Base-by-base conservation (phyloP, 35 echinoderm and acorn worm species). In the Apostichopus parvimensis region DNA sequence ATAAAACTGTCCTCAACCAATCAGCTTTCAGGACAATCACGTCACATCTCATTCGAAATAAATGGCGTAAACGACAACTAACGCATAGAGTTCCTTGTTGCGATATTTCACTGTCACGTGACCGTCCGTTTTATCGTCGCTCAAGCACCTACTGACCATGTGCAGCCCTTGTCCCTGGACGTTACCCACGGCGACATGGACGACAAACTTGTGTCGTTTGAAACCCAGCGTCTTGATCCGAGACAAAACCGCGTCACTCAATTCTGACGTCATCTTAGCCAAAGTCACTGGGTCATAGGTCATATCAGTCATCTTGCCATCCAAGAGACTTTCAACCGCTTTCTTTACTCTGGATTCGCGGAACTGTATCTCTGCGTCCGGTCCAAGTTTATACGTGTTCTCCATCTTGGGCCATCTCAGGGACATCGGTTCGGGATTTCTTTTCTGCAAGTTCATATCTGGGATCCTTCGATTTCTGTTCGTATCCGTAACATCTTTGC, bases 381-480 rank as follows among this genome's bases (percentile, higher is more conserved):
- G 92, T 59, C 26, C 26, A 55, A 93, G 86, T 88, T 90, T 93
- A 77, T 93, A 93, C n/a, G 57, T 93, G 87, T 93, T 93, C 24
- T 93, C 92, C 54, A 90, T 34, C 26, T 53, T 78, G 54, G 75
- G 4, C 1, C 82, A 55, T 65, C 4, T 21, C 24, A 21, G 45
- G 17, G 8, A 22, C 68, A 12, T 28, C 60, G 60, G 72, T 9
- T 72, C 20, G 8, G 60, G 58, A 9, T 61, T 61, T 26, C 15
- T 60, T 54, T 66, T 88, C 18, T 17, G 24, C 57, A n/a, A 21
- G 21, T 17, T 66, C 9, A 6, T 53, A 7, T 68, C 86, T 14
- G 60, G 86, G 9, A n/a, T 72, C 53, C 54, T 58, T 59, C 0
- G 9, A 8, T 17, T 58, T 15, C 53, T 57, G 53, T 83, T 82